Percentiles rank a stretch among this genome's conserved stretches.
These are phyloP conservation scores for Myiopsitta monachus DNA, from an alignment of 2,113 vertebrate species.

Conservation along the genomic window DNA sequence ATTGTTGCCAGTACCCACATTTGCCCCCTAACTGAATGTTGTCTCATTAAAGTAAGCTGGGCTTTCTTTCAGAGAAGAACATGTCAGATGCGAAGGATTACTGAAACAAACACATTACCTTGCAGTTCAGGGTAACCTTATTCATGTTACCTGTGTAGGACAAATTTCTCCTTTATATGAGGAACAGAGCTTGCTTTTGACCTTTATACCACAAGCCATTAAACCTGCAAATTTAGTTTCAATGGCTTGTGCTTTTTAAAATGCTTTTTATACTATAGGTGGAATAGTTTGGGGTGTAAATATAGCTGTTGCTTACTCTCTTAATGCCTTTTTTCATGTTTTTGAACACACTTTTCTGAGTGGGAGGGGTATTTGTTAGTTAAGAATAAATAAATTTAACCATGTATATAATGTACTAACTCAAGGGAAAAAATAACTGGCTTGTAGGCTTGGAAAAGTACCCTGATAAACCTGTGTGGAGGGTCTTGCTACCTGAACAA, in stretches of 20 bases:
- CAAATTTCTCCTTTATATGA: not conserved
- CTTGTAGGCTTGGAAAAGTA: not conserved
- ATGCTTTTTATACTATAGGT: not conserved
- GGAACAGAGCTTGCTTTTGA: not conserved
- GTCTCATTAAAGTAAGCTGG: not conserved
- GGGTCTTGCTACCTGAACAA: not conserved
- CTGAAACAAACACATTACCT: not conserved
- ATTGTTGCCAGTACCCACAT: accelerated
- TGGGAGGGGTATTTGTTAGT: not conserved
- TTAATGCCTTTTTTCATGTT: not conserved
- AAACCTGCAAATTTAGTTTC: not conserved
- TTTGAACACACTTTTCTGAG: not conserved
- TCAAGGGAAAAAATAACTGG: not conserved
- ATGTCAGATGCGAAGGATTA: not conserved
- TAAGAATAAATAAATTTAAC: not conserved
- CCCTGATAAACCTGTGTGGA: not conserved
- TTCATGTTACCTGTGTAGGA: not conserved
- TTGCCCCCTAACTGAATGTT: not conserved
- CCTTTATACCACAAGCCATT: not conserved
- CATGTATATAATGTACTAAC: not conserved
- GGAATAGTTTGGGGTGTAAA: not conserved
- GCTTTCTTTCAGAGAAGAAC: not conserved
- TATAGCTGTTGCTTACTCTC: not conserved
- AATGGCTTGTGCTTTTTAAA: not conserved
- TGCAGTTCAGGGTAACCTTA: not conserved